Conservation (phyloP, 1,140 invertebrate species). For the Musca vetustissima region DNA sequence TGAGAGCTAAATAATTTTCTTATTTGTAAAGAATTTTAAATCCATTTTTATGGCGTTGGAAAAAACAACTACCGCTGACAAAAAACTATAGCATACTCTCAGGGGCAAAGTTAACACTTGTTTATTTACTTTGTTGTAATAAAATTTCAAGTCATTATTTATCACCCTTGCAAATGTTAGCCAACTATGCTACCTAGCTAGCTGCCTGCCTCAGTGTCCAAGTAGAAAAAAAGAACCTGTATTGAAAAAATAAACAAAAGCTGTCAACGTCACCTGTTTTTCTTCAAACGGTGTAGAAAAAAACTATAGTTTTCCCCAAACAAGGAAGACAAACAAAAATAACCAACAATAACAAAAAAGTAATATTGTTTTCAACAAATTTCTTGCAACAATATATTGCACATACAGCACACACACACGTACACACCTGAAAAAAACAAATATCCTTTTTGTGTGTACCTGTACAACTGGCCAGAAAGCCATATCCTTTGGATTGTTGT, state of each 20-base stretch:
- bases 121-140: constrained; percentile 15
- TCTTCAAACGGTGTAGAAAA: constrained; percentile 14
- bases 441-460: too few relatives aligned
- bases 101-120: constrained; percentile 33
- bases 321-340: constrained; percentile 5
- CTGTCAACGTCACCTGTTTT: constrained; percentile 43
- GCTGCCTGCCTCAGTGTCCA: too few relatives aligned
- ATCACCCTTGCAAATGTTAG: constrained; percentile 33
- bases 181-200: background rate
- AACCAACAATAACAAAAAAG: constrained; percentile 3
- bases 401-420: background rate
- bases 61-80: too few relatives aligned
- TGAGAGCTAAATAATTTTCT: too few relatives aligned
- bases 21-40: too few relatives aligned
- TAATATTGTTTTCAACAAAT: constrained; percentile 17
- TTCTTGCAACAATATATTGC: constrained; percentile 14
- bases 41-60: too few relatives aligned
- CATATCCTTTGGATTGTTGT: too few relatives aligned
- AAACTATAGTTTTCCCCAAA: background rate
- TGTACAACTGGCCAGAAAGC: too few relatives aligned
- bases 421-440: background rate
- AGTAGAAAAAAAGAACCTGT: background rate
- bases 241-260: constrained; percentile 28
- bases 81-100: too few relatives aligned
- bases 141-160: constrained; percentile 18